phyloP scores from a whole-genome alignment of 2,113 vertebrate species.

The Neodon shergylaensis region DNA sequence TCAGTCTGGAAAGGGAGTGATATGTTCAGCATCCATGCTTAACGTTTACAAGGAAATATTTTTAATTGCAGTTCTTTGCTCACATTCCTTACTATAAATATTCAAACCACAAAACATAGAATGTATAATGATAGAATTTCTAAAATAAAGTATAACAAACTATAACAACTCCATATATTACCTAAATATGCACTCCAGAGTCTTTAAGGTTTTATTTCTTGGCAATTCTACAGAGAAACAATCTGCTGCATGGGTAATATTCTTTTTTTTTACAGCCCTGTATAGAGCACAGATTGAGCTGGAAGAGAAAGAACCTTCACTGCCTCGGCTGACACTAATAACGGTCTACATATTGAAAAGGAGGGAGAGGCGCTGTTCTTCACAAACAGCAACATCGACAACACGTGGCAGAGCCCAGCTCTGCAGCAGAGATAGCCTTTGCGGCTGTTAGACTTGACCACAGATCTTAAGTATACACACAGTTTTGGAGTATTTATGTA shows the following conservation, averaged over 20 bases:
- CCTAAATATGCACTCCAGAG: background rate
- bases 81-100: constrained; percentile 17
- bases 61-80: background rate
- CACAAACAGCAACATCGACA: background rate
- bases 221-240: background rate
- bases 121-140: background rate
- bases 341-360: background rate
- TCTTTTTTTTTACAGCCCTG: background rate
- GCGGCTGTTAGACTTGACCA: background rate
- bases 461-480: background rate
- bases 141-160: background rate
- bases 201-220: background rate
- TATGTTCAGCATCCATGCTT: background rate
- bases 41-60: background rate
- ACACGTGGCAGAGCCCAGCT: background rate
- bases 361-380: background rate
- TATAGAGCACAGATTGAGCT: background rate
- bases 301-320: background rate
- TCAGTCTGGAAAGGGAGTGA: background rate
- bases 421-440: background rate
- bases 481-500: background rate
- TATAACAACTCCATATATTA: constrained; percentile 29
- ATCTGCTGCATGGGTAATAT: background rate
- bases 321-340: background rate
- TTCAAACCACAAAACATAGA: background rate